Evolutionary conservation across 1,140 invertebrate genomes (phyloP).

Genomic region (Nasonia vitripennis): DNA sequence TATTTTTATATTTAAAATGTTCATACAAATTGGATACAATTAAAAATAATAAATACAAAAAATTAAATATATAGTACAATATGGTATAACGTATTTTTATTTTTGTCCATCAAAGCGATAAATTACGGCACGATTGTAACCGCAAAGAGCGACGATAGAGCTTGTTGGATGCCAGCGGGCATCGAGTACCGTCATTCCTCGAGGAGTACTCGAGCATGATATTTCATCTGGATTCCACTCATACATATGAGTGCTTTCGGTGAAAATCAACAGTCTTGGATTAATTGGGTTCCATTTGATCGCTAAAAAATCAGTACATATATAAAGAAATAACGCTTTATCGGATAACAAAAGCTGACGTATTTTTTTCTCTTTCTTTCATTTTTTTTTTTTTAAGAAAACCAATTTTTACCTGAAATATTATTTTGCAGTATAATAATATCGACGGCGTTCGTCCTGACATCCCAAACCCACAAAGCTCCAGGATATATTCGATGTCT

Average conservation of each 20-base stretch:
- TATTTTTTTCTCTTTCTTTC: no score
- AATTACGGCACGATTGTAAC: slow-evolving; percentile 61
- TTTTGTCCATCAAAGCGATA: slow-evolving; percentile 4
- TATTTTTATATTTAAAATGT: no score
- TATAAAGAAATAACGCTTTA: background rate
- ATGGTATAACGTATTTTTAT: background rate
- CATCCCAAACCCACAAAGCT: slow-evolving; percentile 71
- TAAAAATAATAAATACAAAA: background rate
- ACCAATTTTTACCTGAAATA: slow-evolving; percentile 60
- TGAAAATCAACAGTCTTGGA: slow-evolving; percentile 63
- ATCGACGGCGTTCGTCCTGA: slow-evolving; percentile 65
- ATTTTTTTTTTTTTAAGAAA: background rate
- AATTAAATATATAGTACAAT: background rate
- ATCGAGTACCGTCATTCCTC: slow-evolving; percentile 64
- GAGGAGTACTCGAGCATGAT: slow-evolving; percentile 58
- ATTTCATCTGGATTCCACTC: slow-evolving; percentile 65
- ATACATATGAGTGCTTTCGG: slow-evolving; percentile 63
- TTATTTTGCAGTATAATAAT: slow-evolving; percentile 68
- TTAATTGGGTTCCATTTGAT: slow-evolving; percentile 65
- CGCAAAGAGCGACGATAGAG: slow-evolving; percentile 62
- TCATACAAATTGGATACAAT: no score
- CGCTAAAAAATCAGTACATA: slow-evolving; percentile 57
- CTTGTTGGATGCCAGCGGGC: slow-evolving; percentile 64
- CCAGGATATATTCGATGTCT: slow-evolving; percentile 70
- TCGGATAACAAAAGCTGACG: background rate